These are phyloP conservation scores for Pleuronectes platessa DNA, from an alignment of 2,113 vertebrate genomes.

Conservation along the genomic window DNA sequence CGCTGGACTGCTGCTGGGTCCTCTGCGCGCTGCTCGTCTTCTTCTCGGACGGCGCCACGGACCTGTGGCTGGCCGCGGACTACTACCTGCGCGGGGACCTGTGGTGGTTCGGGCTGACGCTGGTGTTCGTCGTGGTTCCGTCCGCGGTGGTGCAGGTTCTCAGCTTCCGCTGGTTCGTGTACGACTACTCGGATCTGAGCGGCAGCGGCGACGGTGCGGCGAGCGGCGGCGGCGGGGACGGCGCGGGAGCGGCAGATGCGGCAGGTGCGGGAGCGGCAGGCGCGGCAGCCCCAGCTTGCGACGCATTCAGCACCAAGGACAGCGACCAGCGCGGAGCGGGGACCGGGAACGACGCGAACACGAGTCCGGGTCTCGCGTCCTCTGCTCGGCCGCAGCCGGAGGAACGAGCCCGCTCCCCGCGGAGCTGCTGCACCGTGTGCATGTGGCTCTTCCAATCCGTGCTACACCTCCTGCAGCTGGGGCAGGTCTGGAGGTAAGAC, in stretches of 20 bases:
- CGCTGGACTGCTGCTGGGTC: conserved; percentile 92
- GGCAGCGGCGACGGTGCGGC: conserved; percentile 63
- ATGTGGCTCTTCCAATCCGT: conserved; percentile 91
- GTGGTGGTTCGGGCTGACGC: conserved; percentile 93
- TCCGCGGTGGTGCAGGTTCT: conserved; percentile 94
- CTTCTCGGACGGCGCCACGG: conserved; percentile 95
- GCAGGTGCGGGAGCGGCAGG: conserved; percentile 53
- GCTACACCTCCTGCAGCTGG: conserved; percentile 93
- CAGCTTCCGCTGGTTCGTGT: conserved; percentile 96
- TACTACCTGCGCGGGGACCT: conserved; percentile 88
- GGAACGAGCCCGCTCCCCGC: conserved; percentile 51
- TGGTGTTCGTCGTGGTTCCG: conserved; percentile 92
- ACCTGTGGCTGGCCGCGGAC: conserved; percentile 97
- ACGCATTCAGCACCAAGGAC: conserved; percentile 82
- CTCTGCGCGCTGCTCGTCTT: conserved; percentile 93
- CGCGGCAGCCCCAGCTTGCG: conserved; percentile 62
- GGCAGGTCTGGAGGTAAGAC: conserved; percentile 93
- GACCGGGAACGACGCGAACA: conserved; percentile 57
- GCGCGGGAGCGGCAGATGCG: conserved; percentile 62
- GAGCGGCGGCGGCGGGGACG: conserved; percentile 34
- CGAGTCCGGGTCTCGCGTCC: conserved; percentile 53
- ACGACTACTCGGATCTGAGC: conserved; percentile 85
- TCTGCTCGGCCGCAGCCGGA: conserved; percentile 59
- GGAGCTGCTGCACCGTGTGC: conserved; percentile 90
- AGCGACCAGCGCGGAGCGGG: conserved; percentile 75